Percentiles rank a stretch among this genome's conserved stretches.
phyloP scores from a whole-genome alignment of 1,140 invertebrate genomes.

The Dreissena polymorpha region DNA sequence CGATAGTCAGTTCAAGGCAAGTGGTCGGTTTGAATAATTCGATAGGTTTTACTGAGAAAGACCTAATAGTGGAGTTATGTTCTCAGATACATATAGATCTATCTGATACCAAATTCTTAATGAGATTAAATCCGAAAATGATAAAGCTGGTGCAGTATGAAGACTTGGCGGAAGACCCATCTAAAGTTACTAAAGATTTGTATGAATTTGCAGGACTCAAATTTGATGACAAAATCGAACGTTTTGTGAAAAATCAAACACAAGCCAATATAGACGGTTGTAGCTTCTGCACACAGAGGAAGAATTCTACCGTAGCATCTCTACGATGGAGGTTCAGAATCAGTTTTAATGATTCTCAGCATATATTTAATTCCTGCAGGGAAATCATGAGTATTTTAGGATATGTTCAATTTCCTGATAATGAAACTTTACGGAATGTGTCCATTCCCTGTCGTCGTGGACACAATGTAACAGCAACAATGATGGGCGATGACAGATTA shows the following conservation, averaged over 20 bases:
- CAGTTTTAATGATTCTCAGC: not conserved
- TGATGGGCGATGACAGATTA: too few relatives aligned
- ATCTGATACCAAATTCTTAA: slow-evolving; percentile 1
- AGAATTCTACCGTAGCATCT: slow-evolving; percentile 16
- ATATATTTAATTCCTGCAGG: slow-evolving; percentile 25
- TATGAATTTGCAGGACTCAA: slow-evolving; percentile 13
- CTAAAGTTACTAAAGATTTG: slow-evolving; percentile 1
- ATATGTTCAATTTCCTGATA: slow-evolving; percentile 22
- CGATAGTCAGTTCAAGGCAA: slow-evolving; percentile 17
- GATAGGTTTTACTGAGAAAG: not conserved
- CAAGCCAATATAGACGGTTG: slow-evolving; percentile 4
- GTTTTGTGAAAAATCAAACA: slow-evolving; percentile 4
- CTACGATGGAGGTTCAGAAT: slow-evolving; percentile 19
- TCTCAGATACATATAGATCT: not conserved
- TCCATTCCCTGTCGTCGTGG: too few relatives aligned
- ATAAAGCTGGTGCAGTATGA: slow-evolving; percentile 20
- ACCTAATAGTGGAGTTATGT: not conserved
- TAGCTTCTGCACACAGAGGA: slow-evolving; percentile 30
- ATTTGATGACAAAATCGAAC: slow-evolving; percentile 13
- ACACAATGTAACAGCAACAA: too few relatives aligned
- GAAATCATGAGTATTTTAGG: slow-evolving; percentile 14
- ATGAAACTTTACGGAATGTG: too few relatives aligned
- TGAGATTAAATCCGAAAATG: slow-evolving; percentile 3
- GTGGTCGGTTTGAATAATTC: not conserved
- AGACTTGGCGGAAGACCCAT: slow-evolving; percentile 27